A percentile compares a stretch with the other conserved stretches of the same genome.
These are phyloP conservation scores for Streptopelia turtur DNA, from an alignment of 2,797 vertebrate species.

Conservation along the genomic window DNA sequence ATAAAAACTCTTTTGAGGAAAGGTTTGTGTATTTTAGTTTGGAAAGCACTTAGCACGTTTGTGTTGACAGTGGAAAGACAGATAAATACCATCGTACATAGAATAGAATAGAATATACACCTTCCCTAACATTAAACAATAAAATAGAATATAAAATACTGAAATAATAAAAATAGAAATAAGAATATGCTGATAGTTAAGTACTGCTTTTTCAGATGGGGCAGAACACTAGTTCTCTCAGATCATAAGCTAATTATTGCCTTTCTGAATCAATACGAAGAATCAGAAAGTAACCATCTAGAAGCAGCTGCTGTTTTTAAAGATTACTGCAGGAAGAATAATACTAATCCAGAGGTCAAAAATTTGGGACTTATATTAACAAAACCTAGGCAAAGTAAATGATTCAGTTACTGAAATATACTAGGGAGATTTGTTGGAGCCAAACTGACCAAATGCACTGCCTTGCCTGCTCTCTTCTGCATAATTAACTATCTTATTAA, in stretches of 20 bases:
- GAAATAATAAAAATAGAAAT: neutral
- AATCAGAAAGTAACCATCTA: neutral
- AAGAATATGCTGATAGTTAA: neutral
- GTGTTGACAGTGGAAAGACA: neutral
- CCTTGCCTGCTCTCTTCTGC: constrained; percentile 2
- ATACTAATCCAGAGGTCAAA: neutral
- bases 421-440: neutral
- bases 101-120: neutral
- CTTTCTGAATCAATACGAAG: neutral
- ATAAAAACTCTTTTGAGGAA: neutral
- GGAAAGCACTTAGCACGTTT: neutral
- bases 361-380: neutral
- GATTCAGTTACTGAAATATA: neutral
- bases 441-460: neutral
- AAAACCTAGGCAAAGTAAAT: neutral
- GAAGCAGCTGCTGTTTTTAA: neutral
- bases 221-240: neutral
- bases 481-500: constrained; percentile 65
- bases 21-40: neutral
- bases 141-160: neutral
- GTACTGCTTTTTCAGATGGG: neutral
- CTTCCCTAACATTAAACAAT: neutral
- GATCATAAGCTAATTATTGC: neutral
- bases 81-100: neutral
- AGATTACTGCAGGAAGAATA: neutral